Conservation (phyloP, 2,888 invertebrate genomes). For the Pristionchus exspectatus region DNA sequence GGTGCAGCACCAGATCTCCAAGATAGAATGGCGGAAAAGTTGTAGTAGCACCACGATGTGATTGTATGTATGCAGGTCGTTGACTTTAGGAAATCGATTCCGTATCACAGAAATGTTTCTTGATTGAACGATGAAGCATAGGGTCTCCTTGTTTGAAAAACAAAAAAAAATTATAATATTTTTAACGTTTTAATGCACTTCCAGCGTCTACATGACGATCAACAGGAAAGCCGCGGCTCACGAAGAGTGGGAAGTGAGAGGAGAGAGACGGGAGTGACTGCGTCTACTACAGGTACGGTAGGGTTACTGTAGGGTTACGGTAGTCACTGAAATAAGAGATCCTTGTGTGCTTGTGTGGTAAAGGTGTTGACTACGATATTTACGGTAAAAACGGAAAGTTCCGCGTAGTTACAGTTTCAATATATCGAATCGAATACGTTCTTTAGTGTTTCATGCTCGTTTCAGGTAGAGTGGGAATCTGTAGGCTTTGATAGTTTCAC, state of each 20-base stretch:
- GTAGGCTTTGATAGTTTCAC: too few relatives aligned
- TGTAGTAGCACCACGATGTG: too few relatives aligned
- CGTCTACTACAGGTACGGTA: background rate
- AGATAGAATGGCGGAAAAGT: background rate
- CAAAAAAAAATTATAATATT: too few relatives aligned
- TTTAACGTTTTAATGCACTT: background rate
- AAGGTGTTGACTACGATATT: too few relatives aligned
- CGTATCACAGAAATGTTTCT: background rate
- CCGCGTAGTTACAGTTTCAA: background rate
- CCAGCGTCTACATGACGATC: slow-evolving; percentile 37
- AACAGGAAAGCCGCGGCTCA: background rate
- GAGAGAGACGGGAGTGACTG: background rate
- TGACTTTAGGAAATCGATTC: too few relatives aligned
- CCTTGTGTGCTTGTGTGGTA: background rate
- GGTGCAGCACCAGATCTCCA: background rate
- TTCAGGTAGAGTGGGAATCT: background rate
- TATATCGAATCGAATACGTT: background rate
- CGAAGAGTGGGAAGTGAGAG: background rate
- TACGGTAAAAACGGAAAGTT: too few relatives aligned
- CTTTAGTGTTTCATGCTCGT: background rate
- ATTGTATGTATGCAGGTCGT: too few relatives aligned
- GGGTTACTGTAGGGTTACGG: background rate
- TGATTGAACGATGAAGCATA: background rate
- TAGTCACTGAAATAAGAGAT: background rate
- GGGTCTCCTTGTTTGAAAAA: background rate